phyloP scores from a whole-genome alignment of 2,113 vertebrate species.

The Ciconia boyciana region DNA sequence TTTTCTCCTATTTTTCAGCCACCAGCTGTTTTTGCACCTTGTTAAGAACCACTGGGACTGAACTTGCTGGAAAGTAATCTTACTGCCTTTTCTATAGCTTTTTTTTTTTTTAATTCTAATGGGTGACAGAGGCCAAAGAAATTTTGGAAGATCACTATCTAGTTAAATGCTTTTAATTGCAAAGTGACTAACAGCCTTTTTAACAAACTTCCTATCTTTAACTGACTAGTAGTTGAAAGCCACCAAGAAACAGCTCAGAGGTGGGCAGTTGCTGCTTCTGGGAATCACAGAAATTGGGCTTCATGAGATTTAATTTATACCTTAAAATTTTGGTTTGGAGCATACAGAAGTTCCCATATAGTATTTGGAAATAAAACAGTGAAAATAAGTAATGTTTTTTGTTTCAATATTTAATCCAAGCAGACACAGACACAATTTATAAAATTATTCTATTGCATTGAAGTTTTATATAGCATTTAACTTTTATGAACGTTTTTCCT shows the following conservation, averaged over 20 bases:
- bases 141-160: not conserved
- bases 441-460: conserved; percentile 76
- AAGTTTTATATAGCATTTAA: conserved; percentile 69
- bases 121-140: not conserved
- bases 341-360: not conserved
- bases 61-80: not conserved
- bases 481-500: conserved; percentile 61
- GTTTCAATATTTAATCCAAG: conserved; percentile 63
- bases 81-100: not conserved
- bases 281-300: not conserved
- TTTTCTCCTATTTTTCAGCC: not conserved
- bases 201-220: not conserved
- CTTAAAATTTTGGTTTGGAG: not conserved
- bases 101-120: not conserved
- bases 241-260: not conserved
- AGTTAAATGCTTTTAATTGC: not conserved
- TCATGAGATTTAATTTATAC: not conserved
- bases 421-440: conserved; percentile 61
- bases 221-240: not conserved
- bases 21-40: not conserved
- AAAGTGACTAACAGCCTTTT: not conserved
- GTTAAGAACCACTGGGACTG: not conserved
- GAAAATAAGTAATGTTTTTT: conserved; percentile 3
- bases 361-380: conserved; percentile 35
- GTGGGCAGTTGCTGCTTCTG: not conserved